Evolutionary conservation across 2,797 vertebrate species (phyloP).

Genomic region (Petrocephalus sullivani): DNA sequence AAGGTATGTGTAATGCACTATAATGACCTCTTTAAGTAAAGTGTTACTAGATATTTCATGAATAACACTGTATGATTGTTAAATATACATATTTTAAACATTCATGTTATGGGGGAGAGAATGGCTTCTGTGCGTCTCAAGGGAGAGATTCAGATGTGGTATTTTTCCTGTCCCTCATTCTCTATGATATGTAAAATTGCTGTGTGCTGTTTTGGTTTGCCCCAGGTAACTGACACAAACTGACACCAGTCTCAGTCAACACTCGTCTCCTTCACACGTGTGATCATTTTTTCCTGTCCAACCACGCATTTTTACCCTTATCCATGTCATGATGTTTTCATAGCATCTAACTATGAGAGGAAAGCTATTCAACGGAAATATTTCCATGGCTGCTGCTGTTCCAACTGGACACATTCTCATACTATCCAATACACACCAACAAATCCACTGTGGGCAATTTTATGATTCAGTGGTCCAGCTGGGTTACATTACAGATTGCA

Average conservation of each 20-base stretch:
- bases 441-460: not conserved
- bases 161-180: not conserved
- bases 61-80: not conserved
- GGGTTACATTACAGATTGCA: not conserved
- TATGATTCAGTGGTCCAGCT: not conserved
- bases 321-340: constrained; percentile 7
- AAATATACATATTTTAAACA: not conserved
- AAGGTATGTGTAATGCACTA: no score
- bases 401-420: not conserved
- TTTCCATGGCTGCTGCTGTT: not conserved
- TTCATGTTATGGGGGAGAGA: not conserved
- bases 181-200: not conserved
- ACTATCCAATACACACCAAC: not conserved
- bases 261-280: not conserved
- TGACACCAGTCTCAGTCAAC: not conserved
- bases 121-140: not conserved
- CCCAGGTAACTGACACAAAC: not conserved
- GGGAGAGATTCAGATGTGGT: not conserved
- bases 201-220: not conserved
- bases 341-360: not conserved
- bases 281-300: not conserved
- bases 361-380: not conserved
- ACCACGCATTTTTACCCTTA: not conserved
- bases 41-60: not conserved
- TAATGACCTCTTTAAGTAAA: no score